Evolutionary conservation across 2,113 vertebrate genomes (phyloP), one percentile per base, ranked within the genome.

Genomic region (Pituophis catenifer): DNA sequence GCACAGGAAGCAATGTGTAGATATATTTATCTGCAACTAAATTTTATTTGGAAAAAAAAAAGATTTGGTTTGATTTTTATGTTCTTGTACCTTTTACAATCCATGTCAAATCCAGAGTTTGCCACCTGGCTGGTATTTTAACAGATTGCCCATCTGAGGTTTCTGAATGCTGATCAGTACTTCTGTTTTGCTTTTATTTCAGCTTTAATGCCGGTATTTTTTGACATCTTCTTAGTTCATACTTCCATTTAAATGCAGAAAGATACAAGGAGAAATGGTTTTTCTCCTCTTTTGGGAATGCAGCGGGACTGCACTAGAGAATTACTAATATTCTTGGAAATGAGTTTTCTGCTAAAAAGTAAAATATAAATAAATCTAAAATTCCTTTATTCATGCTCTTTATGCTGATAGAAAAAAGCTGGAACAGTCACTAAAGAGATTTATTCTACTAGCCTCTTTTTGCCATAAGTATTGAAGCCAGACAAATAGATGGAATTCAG

Each of bases 381-480:
- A 70, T 10, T 94, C 94, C 86, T 90, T 92, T 89, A 17, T 89
- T 89, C 92, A 93, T 89, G 0, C 55, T 94, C 33, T 0, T 0
- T 89, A 93, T 93, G 92, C 92, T 62, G 89, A 92, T 92, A 91
- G 94, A 0, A 38, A 90, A 1, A 54, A 54, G 93, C 94, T 9
- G 0, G 55, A 65, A 38, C 59, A 87, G 8, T 89, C 90, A 75
- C 4, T 54, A 89, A 57, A 26, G 93, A 58, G 93, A 92, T 94
- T 95, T 96, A 70, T 94, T 81, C 92, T 89, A 94, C 95, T 95
- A 52, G 2, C 92, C 92, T 90, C 92, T 94, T 93, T 87, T 93
- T 89, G 97, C 96, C 97, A 1, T 81, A 98, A 97, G 58, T 96
- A 97, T 96, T 97, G 97, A 97, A 96, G 97, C 97, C 97, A 97